A percentile compares a stretch with the other conserved stretches of the same genome.
These are phyloP conservation scores for Pseudopipra pipra DNA, from an alignment of 2,113 vertebrate genomes.

Conservation along the genomic window DNA sequence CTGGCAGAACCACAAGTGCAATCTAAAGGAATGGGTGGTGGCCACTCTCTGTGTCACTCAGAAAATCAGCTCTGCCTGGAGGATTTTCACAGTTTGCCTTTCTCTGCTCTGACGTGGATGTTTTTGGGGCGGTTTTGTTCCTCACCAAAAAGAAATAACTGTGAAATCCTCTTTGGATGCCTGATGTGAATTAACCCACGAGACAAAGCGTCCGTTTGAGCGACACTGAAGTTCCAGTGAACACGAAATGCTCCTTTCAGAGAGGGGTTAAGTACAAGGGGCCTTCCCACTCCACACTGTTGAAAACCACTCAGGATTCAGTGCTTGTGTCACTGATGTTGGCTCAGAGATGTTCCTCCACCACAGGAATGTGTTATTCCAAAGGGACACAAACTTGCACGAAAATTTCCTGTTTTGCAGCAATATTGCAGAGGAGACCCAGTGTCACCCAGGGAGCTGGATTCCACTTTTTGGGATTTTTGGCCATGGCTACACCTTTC, in stretches of 20 bases:
- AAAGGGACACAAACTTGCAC: not conserved
- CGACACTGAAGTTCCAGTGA: accelerated
- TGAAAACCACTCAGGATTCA: accelerated
- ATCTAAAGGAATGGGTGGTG: accelerated
- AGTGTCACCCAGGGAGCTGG: not conserved
- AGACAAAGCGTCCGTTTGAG: too few species aligned
- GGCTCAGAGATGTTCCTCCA: not conserved
- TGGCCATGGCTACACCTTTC: not conserved
- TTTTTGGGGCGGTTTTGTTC: not conserved
- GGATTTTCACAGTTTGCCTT: not conserved
- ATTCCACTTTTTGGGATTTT: not conserved
- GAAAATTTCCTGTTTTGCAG: not conserved
- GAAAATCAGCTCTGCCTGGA: not conserved
- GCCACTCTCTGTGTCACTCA: accelerated
- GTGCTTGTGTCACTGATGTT: accelerated
- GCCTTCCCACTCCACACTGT: not conserved
- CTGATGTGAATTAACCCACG: not conserved
- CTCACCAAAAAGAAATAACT: not conserved
- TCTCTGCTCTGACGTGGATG: not conserved
- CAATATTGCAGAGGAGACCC: not conserved
- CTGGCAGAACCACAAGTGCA: not conserved
- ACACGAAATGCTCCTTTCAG: not conserved
- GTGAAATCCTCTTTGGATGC: not conserved
- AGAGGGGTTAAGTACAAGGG: not conserved
- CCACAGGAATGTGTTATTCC: not conserved